phyloP scores from a whole-genome alignment of 2,797 vertebrate genomes.

The Natrix natrix region DNA sequence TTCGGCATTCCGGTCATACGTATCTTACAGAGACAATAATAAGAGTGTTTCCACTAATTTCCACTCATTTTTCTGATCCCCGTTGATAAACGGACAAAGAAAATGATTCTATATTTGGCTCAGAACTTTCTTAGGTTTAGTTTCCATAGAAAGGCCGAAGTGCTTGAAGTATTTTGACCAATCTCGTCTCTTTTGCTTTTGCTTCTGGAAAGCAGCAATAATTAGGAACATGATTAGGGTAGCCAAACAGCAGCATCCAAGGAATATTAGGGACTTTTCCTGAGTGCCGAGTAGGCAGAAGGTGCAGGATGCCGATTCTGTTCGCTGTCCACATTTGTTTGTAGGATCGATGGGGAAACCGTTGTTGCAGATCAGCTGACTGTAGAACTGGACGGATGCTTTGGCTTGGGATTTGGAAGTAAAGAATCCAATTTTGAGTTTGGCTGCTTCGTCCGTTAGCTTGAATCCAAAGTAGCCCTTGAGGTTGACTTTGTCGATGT shows the following conservation, averaged over 20 bases:
- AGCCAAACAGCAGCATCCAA: slow-evolving; percentile 79
- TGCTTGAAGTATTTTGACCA: slow-evolving; percentile 61
- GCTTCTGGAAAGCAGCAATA: slow-evolving; percentile 73
- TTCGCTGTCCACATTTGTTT: slow-evolving; percentile 58
- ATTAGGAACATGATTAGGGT: slow-evolving; percentile 73
- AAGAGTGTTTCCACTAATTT: slow-evolving; percentile 34
- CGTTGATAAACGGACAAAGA: background rate
- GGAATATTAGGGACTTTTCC: slow-evolving; percentile 85
- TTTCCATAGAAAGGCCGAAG: slow-evolving; percentile 55
- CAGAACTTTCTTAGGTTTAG: slow-evolving; percentile 37
- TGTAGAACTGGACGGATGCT: slow-evolving; percentile 81
- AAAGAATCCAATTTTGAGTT: slow-evolving; percentile 86
- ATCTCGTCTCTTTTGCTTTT: slow-evolving; percentile 71
- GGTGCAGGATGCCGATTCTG: slow-evolving; percentile 61
- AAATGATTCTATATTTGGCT: slow-evolving; percentile 31
- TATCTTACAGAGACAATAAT: background rate
- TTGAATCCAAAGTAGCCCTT: slow-evolving; percentile 91
- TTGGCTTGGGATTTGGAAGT: slow-evolving; percentile 85
- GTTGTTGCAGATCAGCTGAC: slow-evolving; percentile 72
- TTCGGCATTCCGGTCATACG: background rate
- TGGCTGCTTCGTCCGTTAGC: slow-evolving; percentile 85
- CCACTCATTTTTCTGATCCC: slow-evolving; percentile 6
- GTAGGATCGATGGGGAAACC: slow-evolving; percentile 74
- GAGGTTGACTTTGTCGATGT: slow-evolving; percentile 84
- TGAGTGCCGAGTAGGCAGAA: slow-evolving; percentile 74